Base-by-base conservation (phyloP, 2,888 invertebrate species). In the Pachycephus smyrnensis region DNA sequence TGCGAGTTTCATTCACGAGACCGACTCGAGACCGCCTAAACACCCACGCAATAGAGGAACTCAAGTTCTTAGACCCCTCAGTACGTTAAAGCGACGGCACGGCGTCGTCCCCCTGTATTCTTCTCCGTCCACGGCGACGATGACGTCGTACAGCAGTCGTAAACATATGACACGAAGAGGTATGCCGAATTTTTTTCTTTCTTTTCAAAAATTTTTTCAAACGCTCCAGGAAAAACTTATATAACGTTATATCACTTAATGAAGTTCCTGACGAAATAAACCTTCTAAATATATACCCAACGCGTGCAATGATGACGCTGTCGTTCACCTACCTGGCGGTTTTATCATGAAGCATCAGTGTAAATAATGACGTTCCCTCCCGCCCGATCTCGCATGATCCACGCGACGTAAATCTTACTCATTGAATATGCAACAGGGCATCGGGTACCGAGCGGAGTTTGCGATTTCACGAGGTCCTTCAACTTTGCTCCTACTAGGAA, bases 401-500 rank as follows among this genome's bases (percentile, higher is more conserved):
- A 23, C 55, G 55, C 71, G 71, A 71, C 33, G 71, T 71, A 71
- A 71, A 71, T 71, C 12, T 12, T 30, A 23, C 1, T 71, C 71
- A 32, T 12, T 71, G 71, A 71, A 71, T 71, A 71, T 71, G 71
- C 71, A 33, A 71, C 32, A 71, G 32, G 71, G 31, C 31, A 31
- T 31, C 30, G 71, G 32, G 15, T 33, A 12, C 12, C 71, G 71
- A 31, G 32, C 31, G 71, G 31, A 33, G 12, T 30, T 31, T 71
- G 71, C 71, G 71, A 31, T 23, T 31, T 15, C 12, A 9, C 31
- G 31, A 71, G 71, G 71, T 71, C 12, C 71, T 71, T 71, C 71
- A 71, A 71, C 71, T 71, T 23, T 71, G 71, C 32, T 23, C 9
- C 9, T 55, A 55, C 55, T 9, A 55, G 55, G 23, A 23, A 55